A percentile compares a stretch with the other conserved stretches of the same genome.
phyloP scores from a whole-genome alignment of 1,140 invertebrate genomes.

The Batillaria attramentaria region DNA sequence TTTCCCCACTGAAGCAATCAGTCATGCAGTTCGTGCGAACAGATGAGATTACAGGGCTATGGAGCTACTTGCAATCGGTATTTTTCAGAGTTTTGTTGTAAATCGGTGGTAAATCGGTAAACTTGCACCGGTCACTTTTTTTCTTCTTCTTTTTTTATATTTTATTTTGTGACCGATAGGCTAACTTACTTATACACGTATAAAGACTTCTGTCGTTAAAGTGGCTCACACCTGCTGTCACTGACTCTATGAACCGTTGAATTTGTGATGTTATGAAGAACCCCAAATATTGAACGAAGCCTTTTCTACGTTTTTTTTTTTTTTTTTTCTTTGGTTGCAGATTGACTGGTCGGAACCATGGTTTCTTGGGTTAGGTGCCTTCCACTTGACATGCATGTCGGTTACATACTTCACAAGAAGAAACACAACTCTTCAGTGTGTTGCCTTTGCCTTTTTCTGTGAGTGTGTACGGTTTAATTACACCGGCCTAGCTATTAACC shows the following conservation, averaged over 20 bases:
- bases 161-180: too few species aligned
- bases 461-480: slow-evolving; percentile 23
- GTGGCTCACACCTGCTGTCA: too few species aligned
- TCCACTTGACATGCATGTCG: slow-evolving; percentile 43
- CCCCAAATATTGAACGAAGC: not conserved
- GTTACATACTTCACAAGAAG: slow-evolving; percentile 40
- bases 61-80: slow-evolving; percentile 32
- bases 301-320: slow-evolving; percentile 11
- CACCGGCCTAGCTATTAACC: not conserved
- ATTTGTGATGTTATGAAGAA: too few species aligned
- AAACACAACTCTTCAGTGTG: slow-evolving; percentile 32
- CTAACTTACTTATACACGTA: too few species aligned
- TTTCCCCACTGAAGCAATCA: not conserved
- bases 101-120: too few species aligned
- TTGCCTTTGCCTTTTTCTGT: slow-evolving; percentile 48
- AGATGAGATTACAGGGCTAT: slow-evolving; percentile 33
- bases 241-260: too few species aligned
- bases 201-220: too few species aligned
- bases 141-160: too few species aligned
- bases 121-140: too few species aligned
- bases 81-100: too few species aligned
- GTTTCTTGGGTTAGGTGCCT: slow-evolving; percentile 44
- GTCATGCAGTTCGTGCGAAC: slow-evolving; percentile 26
- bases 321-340: slow-evolving; percentile 48
- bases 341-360: slow-evolving; percentile 56